Evolutionary conservation across 30 jellyfish, hydroid and myxozoan species (phyloP).

Genomic region (Clytia hemisphaerica): DNA sequence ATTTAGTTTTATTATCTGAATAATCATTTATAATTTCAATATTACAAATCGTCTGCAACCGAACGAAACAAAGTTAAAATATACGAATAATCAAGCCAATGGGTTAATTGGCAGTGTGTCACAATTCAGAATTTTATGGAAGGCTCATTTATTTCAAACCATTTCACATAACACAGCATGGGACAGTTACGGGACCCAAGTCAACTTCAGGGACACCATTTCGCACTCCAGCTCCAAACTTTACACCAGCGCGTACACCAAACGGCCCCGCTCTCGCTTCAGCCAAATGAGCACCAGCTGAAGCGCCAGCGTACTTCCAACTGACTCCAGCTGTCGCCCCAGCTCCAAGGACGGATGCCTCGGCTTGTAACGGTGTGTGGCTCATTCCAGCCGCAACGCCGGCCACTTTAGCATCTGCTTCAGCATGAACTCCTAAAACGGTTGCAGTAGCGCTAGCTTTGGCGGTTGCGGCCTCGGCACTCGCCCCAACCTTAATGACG

Average conservation of each 20-base stretch:
- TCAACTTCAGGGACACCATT: slow-evolving; percentile 4
- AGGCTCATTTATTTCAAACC: too few species aligned
- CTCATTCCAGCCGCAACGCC: not conserved
- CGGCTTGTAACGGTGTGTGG: not conserved
- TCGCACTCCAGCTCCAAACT: not conserved
- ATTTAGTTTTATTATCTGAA: too few species aligned
- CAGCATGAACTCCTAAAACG: not conserved
- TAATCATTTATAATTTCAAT: too few species aligned
- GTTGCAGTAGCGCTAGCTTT: not conserved
- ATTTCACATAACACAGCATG: not conserved
- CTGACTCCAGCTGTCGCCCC: not conserved
- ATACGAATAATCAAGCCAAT: too few species aligned
- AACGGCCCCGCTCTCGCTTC: not conserved
- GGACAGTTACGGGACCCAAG: not conserved
- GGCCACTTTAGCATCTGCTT: not conserved
- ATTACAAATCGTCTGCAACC: too few species aligned
- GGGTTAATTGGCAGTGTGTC: too few species aligned
- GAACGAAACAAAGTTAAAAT: too few species aligned
- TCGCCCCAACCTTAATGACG: not conserved
- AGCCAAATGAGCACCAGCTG: not conserved
- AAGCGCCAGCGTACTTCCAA: not conserved
- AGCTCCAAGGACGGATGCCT: not conserved
- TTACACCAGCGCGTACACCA: not conserved
- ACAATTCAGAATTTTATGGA: too few species aligned
- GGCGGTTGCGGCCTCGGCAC: not conserved